Evolutionary conservation across 2,113 vertebrate genomes (phyloP), one percentile per base, ranked within the genome.

Genomic region (Seriola aureovittata): DNA sequence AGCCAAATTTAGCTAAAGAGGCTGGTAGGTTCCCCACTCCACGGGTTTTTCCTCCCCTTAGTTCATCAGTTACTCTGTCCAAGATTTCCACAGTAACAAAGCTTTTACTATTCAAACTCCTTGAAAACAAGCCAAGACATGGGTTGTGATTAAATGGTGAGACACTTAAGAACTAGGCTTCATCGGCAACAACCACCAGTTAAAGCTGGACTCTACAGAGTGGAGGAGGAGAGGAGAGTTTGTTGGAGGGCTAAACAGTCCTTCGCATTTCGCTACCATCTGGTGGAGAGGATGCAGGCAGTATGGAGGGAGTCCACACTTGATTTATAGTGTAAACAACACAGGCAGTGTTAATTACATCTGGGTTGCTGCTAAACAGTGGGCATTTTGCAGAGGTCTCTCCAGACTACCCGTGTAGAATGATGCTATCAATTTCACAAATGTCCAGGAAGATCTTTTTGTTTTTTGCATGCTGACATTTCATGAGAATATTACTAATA

Each of bases 331-430:
- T 63, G 84, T 90, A 86, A 89, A 93, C 90, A 84, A 74, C 71
- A 75, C 60, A 86, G 68, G 23, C 81, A 40, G 80, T 69, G 84
- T 88, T 93, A 90, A 93, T 91, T 91, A 88, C 83, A 86, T 88
- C 71, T 80, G 90, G 60, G 76, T n/a, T 64, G 64, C 67, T 72
- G 72, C 71, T 78, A 57, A 63, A 75, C 84, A 75, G 71, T 78
- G 73, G 78, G 71, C 44, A 80, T 71, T 80, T 84, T 84, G 40
- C 44, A 75, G 63, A 17, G 36, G 52, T 73, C 68, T 80, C 42
- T 69, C 16, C 34, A 75, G 67, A 74, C 66, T 44, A 40, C 46
- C 19, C n/a, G 19, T n/a, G 9, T 8, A 63, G 76, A 25, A 60
- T 10, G 42, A 77, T 46, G 40, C 70, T 50, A 75, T 68, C 25